These are phyloP conservation scores for Eumacrocentrus americanus DNA, from an alignment of 2,888 invertebrate genomes.

Conservation along the genomic window DNA sequence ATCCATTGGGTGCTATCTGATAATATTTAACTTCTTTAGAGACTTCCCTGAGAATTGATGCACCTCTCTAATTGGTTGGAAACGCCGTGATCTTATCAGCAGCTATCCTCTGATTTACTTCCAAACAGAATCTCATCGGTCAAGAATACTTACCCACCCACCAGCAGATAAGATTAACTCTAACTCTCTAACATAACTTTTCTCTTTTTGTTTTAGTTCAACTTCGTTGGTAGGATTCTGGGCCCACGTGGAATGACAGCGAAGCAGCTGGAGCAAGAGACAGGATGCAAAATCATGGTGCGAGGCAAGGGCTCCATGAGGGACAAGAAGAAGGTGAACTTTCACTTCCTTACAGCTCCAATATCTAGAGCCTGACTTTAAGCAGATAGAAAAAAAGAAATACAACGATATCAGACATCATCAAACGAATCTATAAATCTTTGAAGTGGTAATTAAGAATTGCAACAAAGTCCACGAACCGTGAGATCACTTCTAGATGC, in stretches of 20 bases:
- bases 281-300: slow-evolving; percentile 99
- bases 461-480: neutral
- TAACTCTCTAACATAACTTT: neutral
- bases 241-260: slow-evolving; percentile 99
- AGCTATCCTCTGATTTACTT: no score
- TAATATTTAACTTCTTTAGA: slow-evolving; percentile 3
- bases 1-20: neutral
- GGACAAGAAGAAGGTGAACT: slow-evolving; percentile 96
- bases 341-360: neutral
- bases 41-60: neutral
- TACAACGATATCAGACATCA: neutral
- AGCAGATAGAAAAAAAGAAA: neutral
- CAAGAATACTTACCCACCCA: neutral
- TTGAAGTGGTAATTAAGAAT: neutral
- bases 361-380: no score
- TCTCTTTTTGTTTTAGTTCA: slow-evolving; percentile 83
- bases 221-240: slow-evolving; percentile 99
- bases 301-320: slow-evolving; percentile 99
- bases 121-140: no score
- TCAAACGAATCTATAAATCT: no score
- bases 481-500: slow-evolving; percentile 22
- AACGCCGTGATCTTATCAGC: no score
- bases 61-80: neutral
- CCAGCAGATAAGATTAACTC: neutral
- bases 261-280: slow-evolving; percentile 99